Conservation (phyloP, 2,888 invertebrate species). For the Tyria jacobaeae region DNA sequence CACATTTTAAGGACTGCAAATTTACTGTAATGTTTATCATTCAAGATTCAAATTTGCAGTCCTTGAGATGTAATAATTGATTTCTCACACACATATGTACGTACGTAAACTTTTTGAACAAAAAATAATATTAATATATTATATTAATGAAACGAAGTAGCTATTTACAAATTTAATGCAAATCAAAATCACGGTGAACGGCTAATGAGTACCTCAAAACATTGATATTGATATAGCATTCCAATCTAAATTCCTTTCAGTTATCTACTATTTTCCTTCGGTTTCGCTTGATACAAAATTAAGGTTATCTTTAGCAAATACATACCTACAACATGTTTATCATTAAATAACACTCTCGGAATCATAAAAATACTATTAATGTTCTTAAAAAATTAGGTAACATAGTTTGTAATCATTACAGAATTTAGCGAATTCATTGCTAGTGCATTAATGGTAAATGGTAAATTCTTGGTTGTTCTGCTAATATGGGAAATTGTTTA, state of each 20-base stretch:
- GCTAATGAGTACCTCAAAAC: background rate
- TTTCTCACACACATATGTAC: too few relatives aligned
- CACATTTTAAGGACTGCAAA: too few relatives aligned
- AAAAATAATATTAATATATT: too few relatives aligned
- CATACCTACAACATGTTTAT: slow-evolving; percentile 18
- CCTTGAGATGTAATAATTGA: too few relatives aligned
- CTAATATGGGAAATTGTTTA: slow-evolving; percentile 60
- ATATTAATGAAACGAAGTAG: too few relatives aligned
- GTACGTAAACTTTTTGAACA: too few relatives aligned
- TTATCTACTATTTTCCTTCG: slow-evolving; percentile 8
- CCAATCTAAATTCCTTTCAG: background rate
- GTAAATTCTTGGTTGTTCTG: slow-evolving; percentile 37
- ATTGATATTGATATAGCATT: slow-evolving; percentile 12
- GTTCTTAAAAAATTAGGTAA: slow-evolving; percentile 8
- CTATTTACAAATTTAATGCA: too few relatives aligned
- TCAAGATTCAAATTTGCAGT: too few relatives aligned
- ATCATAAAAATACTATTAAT: slow-evolving; percentile 15
- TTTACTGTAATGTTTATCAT: too few relatives aligned
- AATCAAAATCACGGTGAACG: background rate
- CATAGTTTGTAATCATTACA: slow-evolving; percentile 11
- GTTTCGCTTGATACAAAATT: slow-evolving; percentile 18
- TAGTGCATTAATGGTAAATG: slow-evolving; percentile 41
- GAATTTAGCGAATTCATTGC: slow-evolving; percentile 19
- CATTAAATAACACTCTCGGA: background rate
- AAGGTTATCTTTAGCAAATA: slow-evolving; percentile 33